Evolutionary conservation across 2,113 vertebrate genomes (phyloP).

Genomic region (Thinocorus orbignyianus): DNA sequence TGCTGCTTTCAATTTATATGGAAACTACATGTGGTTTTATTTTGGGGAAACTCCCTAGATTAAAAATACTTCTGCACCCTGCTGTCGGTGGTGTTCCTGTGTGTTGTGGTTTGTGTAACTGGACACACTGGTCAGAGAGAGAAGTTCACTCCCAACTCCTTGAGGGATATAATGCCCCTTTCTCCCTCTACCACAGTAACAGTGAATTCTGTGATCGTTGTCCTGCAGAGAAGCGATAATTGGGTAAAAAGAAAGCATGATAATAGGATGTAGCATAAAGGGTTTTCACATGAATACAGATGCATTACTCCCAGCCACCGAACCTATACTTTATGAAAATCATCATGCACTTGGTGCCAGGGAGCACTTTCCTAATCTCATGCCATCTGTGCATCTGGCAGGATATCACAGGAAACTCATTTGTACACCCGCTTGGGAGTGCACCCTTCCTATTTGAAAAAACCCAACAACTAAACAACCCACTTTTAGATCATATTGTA

Average conservation of each 20-base stretch:
- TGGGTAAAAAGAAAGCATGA: background rate
- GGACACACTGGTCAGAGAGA: background rate
- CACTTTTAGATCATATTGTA: background rate
- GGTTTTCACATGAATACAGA: conserved; percentile 3
- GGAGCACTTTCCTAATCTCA: background rate
- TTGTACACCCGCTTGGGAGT: background rate
- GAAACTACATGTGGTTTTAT: background rate
- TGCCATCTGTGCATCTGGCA: conserved; percentile 51
- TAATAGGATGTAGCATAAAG: background rate
- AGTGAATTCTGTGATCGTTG: background rate
- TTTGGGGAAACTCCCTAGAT: background rate
- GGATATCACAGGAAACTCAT: background rate
- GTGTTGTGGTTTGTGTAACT: background rate
- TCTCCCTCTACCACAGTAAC: background rate
- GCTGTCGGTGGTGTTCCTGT: background rate
- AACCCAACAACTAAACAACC: background rate
- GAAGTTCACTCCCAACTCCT: background rate
- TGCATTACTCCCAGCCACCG: background rate
- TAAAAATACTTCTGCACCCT: background rate
- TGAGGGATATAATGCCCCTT: background rate
- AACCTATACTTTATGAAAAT: conserved; percentile 24
- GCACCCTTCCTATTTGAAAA: background rate
- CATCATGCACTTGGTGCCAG: background rate
- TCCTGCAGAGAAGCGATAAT: conserved; percentile 27
- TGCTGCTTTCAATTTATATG: background rate